Base-by-base conservation (phyloP, 2,797 vertebrate species). In the Oryzias dopingdopingensis region DNA sequence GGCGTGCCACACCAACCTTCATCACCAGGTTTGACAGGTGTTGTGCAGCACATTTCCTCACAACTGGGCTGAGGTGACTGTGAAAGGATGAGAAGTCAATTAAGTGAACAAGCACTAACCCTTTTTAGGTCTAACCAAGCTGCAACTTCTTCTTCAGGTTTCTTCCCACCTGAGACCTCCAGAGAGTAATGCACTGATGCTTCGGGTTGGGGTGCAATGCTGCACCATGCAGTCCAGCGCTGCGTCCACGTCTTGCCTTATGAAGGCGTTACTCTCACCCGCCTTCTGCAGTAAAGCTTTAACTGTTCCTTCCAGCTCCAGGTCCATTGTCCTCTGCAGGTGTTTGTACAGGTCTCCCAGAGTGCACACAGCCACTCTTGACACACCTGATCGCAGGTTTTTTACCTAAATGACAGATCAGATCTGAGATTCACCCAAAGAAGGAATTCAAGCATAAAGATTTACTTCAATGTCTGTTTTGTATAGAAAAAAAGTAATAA, bases 331-430 rank as follows among this genome's bases (percentile, higher is more conserved):
- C 81, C 92, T 96, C 86, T 95, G 94, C 66, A 99, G 87, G 62
- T 91, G 69, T 61, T 82, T 92, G 81, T 95, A 99, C 83, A 98
- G 85, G 74, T 96, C 95, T 26, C 92, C 92, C 84, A 99, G 85
- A 42, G 95, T 94, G 56, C 92, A 86, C 61, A 99, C 91, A 2
- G 97, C 96, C 65, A 94, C 92, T 65, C 96, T 93, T 47, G 95
- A 96, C 74, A 99, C 96, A 16, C 93, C 89, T 40, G 97, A 97
- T 43, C 97, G 94, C 78, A 98, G 90, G 85, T 99, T 99, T 89
- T 93, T 96, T 52, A 98, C 95, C 97, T 99, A 83, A 71, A 56
- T 3, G 32, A 58, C 42, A 60, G 10, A 60, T 8, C 2, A 59
- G 4, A 20, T 47, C 12, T 49, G 51, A 16, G 45, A 41, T 23